Percentiles rank a stretch among this genome's conserved stretches.
These are phyloP conservation scores for Mythimna albipuncta DNA, from an alignment of 2,888 invertebrate species.

Conservation along the genomic window DNA sequence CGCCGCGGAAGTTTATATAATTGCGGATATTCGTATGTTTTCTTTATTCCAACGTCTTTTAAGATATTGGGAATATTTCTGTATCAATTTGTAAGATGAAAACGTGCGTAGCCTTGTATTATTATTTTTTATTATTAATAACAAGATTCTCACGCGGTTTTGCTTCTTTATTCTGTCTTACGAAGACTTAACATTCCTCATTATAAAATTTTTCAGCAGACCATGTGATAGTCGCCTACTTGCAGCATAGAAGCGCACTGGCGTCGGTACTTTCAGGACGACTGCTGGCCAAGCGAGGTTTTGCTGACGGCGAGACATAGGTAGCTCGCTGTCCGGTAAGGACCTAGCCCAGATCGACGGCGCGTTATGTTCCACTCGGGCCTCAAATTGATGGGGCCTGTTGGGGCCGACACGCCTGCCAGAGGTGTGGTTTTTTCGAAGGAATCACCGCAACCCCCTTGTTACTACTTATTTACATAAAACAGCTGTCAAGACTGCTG, in stretches of 20 bases:
- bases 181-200: not conserved
- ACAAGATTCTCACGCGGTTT: not conserved
- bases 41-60: slow-evolving; percentile 14
- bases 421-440: too few species aligned
- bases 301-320: too few species aligned
- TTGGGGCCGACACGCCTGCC: too few species aligned
- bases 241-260: not conserved
- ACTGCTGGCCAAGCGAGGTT: too few species aligned
- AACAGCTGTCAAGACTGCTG: too few species aligned
- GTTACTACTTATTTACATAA: too few species aligned
- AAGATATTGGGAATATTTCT: slow-evolving; percentile 16
- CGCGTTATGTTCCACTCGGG: too few species aligned
- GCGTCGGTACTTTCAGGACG: too few species aligned
- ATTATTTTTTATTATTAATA: slow-evolving; percentile 13
- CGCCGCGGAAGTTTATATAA: slow-evolving; percentile 32
- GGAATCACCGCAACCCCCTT: too few species aligned
- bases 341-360: too few species aligned
- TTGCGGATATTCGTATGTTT: slow-evolving; percentile 26
- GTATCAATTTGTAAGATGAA: slow-evolving; percentile 22
- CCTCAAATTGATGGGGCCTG: too few species aligned
- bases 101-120: slow-evolving; percentile 26
- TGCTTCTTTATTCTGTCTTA: not conserved
- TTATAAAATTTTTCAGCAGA: not conserved
- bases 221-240: not conserved
- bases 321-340: too few species aligned